Conservation (phyloP, 2,888 invertebrate species). For the Silvanus unidentatus region DNA sequence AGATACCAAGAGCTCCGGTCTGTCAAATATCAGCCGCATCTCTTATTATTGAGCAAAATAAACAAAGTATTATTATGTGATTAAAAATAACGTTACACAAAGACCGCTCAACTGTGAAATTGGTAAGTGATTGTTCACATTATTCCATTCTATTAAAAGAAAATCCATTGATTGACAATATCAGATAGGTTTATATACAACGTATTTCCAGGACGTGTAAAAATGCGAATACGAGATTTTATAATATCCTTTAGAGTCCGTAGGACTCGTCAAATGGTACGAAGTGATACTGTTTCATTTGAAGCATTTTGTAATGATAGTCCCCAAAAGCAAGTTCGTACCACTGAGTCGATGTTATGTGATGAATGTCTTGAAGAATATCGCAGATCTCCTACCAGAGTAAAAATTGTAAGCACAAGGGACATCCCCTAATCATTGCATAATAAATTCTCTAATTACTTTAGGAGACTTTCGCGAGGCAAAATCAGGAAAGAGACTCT, state of each 20-base stretch:
- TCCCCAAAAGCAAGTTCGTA: constrained; percentile 40
- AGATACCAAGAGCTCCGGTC: too few relatives aligned
- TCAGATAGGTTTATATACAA: too few relatives aligned
- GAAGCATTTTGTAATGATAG: constrained; percentile 57
- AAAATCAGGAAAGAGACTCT: constrained; percentile 17
- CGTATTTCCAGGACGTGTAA: neutral
- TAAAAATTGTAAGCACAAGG: constrained; percentile 12
- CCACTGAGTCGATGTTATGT: constrained; percentile 51
- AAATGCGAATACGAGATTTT: constrained; percentile 35
- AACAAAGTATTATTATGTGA: too few relatives aligned
- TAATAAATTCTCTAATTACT: neutral
- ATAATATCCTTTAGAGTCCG: constrained; percentile 35
- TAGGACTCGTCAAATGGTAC: constrained; percentile 31
- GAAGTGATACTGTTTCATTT: constrained; percentile 49
- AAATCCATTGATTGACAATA: too few relatives aligned
- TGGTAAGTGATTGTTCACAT: too few relatives aligned
- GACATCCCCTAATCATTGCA: too few relatives aligned
- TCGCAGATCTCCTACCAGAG: constrained; percentile 43
- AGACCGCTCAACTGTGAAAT: too few relatives aligned
- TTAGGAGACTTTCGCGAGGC: constrained; percentile 15
- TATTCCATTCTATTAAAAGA: too few relatives aligned
- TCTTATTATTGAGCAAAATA: too few relatives aligned
- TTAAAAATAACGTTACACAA: too few relatives aligned
- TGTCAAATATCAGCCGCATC: too few relatives aligned
- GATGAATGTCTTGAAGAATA: constrained; percentile 43